Conservation (phyloP, 2,888 invertebrate genomes). For the Entomobrya multifasciata region DNA sequence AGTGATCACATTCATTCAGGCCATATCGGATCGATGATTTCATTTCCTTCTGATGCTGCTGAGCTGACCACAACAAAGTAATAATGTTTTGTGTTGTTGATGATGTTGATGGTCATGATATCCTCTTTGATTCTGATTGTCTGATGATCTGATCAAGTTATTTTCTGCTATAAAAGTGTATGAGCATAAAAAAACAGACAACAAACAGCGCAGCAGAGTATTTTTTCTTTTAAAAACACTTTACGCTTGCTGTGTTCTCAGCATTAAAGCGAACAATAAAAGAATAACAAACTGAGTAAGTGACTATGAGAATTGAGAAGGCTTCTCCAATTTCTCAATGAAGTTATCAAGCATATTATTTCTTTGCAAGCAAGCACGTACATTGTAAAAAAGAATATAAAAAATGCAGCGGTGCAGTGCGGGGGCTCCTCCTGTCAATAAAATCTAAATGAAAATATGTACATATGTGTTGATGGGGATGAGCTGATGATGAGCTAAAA, state of each 20-base stretch:
- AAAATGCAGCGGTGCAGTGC: slow-evolving; percentile 44
- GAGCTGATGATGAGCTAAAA: slow-evolving; percentile 47
- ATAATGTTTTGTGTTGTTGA: slow-evolving; percentile 23
- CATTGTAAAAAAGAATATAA: slow-evolving; percentile 30
- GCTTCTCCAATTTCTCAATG: slow-evolving; percentile 39
- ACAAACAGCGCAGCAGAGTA: slow-evolving; percentile 41
- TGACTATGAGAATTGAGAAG: background rate
- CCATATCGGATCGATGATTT: slow-evolving; percentile 71
- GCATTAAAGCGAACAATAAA: slow-evolving; percentile 29
- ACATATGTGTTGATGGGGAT: slow-evolving; percentile 4
- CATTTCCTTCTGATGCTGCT: slow-evolving; percentile 57
- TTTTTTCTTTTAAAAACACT: slow-evolving; percentile 3
- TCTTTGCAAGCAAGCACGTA: slow-evolving; percentile 26
- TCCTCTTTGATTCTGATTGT: background rate
- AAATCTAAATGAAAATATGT: slow-evolving; percentile 56
- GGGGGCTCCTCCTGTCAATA: slow-evolving; percentile 70
- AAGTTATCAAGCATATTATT: slow-evolving; percentile 64
- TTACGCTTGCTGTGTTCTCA: slow-evolving; percentile 54
- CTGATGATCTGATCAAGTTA: slow-evolving; percentile 48
- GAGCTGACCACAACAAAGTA: slow-evolving; percentile 51
- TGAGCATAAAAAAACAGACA: slow-evolving; percentile 39
- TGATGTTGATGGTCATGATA: slow-evolving; percentile 19
- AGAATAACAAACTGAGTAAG: slow-evolving; percentile 4
- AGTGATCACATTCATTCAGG: slow-evolving; percentile 35
- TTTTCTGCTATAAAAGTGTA: slow-evolving; percentile 61